Evolutionary conservation across 2,888 invertebrate genomes (phyloP).

Genomic region (Drosophila monieri): DNA sequence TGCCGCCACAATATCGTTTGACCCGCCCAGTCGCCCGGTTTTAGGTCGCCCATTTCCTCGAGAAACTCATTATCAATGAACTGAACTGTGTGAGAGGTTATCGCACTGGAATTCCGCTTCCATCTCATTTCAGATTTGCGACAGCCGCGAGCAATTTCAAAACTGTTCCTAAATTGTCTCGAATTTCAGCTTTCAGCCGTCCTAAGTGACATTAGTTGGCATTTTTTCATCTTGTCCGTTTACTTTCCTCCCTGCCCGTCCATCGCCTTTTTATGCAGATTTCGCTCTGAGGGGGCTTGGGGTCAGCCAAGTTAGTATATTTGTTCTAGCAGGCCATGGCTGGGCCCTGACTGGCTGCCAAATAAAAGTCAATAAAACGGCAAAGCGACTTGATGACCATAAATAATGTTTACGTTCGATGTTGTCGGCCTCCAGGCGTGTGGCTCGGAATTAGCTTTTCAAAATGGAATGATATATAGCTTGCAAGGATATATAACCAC

Average conservation of each 20-base stretch:
- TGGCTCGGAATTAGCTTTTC: slow-evolving; percentile 68
- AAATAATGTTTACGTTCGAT: slow-evolving; percentile 67
- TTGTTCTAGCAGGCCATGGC: slow-evolving; percentile 11
- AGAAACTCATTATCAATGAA: slow-evolving; percentile 49
- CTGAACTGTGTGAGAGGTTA: slow-evolving; percentile 27
- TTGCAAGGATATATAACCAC: neutral
- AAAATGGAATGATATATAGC: slow-evolving; percentile 16
- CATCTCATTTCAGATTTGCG: slow-evolving; percentile 34
- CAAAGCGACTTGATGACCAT: slow-evolving; percentile 53
- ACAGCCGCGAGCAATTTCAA: slow-evolving; percentile 56
- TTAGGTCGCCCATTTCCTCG: neutral
- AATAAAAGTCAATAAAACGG: slow-evolving; percentile 53
- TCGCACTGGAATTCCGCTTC: slow-evolving; percentile 38
- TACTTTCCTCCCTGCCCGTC: neutral
- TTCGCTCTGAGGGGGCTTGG: slow-evolving; percentile 16
- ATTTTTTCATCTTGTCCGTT: slow-evolving; percentile 27
- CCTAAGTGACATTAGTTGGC: slow-evolving; percentile 62
- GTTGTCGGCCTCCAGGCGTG: slow-evolving; percentile 24
- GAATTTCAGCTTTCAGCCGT: slow-evolving; percentile 52
- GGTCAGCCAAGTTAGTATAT: slow-evolving; percentile 15
- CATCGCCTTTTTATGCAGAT: slow-evolving; percentile 58
- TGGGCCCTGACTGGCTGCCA: slow-evolving; percentile 18
- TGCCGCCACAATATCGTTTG: slow-evolving; percentile 9
- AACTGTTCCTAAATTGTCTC: slow-evolving; percentile 73
- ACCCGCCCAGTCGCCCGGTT: neutral